phyloP scores from a whole-genome alignment of 2,113 vertebrate species.

The Pluvialis apricaria region DNA sequence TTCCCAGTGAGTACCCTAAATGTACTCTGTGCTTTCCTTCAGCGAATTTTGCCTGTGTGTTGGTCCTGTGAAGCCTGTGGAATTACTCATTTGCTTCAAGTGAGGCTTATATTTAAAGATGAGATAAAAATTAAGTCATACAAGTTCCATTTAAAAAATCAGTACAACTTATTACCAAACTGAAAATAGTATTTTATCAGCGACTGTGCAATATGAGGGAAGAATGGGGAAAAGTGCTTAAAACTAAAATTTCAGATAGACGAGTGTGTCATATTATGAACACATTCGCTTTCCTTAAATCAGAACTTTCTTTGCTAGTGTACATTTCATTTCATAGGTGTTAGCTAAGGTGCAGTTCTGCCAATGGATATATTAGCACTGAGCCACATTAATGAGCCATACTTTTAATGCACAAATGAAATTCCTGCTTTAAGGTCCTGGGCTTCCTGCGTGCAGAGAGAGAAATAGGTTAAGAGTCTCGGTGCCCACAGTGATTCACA shows the following conservation, averaged over 20 bases:
- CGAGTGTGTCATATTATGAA: not conserved
- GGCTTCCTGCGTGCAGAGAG: not conserved
- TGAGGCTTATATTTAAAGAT: not conserved
- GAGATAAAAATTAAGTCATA: not conserved
- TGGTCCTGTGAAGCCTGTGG: not conserved
- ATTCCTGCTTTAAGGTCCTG: not conserved
- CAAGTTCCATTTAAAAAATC: not conserved
- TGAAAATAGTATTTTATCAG: slow-evolving; percentile 5
- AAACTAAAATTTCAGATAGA: not conserved
- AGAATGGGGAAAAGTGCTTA: not conserved
- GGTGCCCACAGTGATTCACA: not conserved
- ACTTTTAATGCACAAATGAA: slow-evolving; percentile 26
- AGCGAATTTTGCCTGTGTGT: not conserved
- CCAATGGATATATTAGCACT: not conserved
- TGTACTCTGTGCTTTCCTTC: not conserved
- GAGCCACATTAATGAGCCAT: slow-evolving; percentile 25
- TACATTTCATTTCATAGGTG: not conserved
- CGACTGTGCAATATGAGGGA: not conserved
- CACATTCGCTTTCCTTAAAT: not conserved
- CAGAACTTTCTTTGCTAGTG: not conserved
- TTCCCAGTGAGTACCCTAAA: not conserved
- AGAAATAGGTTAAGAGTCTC: slow-evolving; percentile 13
- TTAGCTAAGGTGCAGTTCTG: not conserved
- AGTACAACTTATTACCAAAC: not conserved
- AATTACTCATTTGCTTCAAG: not conserved